Evolutionary conservation across 1,140 invertebrate genomes (phyloP).

Genomic region (Lutraria rhynchaena): DNA sequence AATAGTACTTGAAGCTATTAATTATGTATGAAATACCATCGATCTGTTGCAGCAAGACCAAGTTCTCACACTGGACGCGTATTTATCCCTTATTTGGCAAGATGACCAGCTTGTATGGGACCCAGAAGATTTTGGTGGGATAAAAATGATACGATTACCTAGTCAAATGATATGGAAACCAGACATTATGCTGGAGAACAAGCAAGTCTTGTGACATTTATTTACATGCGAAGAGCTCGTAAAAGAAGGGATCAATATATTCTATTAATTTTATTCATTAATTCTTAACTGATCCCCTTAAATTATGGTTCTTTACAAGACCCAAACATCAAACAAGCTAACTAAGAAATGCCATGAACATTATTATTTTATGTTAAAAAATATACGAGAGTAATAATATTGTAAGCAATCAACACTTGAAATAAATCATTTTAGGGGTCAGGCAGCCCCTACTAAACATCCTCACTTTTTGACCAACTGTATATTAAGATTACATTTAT

Average conservation of each 20-base stretch:
- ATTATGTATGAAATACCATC: too few relatives aligned
- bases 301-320: not conserved
- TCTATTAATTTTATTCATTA: not conserved
- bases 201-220: slow-evolving; percentile 73
- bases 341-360: not conserved
- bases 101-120: slow-evolving; percentile 72
- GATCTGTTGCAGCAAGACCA: slow-evolving; percentile 34
- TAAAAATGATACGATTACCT: slow-evolving; percentile 88
- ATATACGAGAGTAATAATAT: too few relatives aligned
- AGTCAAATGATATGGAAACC: slow-evolving; percentile 90
- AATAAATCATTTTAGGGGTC: too few relatives aligned
- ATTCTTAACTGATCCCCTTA: not conserved
- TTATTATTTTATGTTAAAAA: not conserved
- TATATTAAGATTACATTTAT: too few relatives aligned
- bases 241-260: not conserved
- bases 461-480: too few relatives aligned
- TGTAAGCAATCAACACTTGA: too few relatives aligned
- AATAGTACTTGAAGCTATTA: too few relatives aligned
- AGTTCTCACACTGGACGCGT: slow-evolving; percentile 20
- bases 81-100: slow-evolving; percentile 83
- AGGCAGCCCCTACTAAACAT: too few relatives aligned
- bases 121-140: slow-evolving; percentile 92
- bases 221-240: too few relatives aligned
- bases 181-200: slow-evolving; percentile 82
- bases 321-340: not conserved